Conservation (phyloP, 2,888 invertebrate species). For the Andrena dorsata region DNA sequence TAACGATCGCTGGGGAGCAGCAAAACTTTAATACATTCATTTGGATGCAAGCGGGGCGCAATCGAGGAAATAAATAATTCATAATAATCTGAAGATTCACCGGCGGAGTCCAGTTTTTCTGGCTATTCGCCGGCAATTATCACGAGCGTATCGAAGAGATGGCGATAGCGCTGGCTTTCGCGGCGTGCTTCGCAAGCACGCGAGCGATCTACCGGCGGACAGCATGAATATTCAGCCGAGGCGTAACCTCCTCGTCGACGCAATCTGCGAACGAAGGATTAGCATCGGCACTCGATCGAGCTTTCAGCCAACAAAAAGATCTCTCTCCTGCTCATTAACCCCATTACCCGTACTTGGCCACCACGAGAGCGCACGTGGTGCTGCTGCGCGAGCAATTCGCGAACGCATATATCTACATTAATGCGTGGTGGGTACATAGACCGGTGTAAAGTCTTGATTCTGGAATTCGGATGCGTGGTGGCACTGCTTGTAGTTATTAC, state of each 20-base stretch:
- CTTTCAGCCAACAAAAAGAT: slow-evolving; percentile 61
- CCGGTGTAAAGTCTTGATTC: slow-evolving; percentile 16
- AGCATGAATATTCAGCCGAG: slow-evolving; percentile 65
- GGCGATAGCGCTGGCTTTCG: slow-evolving; percentile 27
- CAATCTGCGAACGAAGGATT: slow-evolving; percentile 51
- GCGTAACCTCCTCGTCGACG: slow-evolving; percentile 48
- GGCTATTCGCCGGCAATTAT: slow-evolving; percentile 19
- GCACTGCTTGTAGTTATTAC: neutral
- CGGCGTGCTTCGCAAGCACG: slow-evolving; percentile 4
- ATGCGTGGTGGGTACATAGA: slow-evolving; percentile 30
- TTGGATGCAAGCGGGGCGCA: slow-evolving; percentile 1
- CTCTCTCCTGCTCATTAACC: slow-evolving; percentile 70
- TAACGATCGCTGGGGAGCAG: slow-evolving; percentile 25
- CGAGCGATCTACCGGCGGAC: slow-evolving; percentile 19
- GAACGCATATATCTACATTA: slow-evolving; percentile 67
- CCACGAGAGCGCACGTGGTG: slow-evolving; percentile 44
- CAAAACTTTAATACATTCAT: slow-evolving; percentile 20
- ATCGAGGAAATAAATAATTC: slow-evolving; percentile 47
- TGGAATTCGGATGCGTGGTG: slow-evolving; percentile 1
- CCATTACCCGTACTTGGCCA: slow-evolving; percentile 70
- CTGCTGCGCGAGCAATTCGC: slow-evolving; percentile 40
- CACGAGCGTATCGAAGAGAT: slow-evolving; percentile 23
- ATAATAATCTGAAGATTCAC: slow-evolving; percentile 42
- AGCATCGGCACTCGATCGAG: slow-evolving; percentile 62
- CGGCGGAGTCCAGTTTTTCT: slow-evolving; percentile 14